Evolutionary conservation across 35 echinoderm and acorn worm genomes (phyloP), one percentile per base, ranked within the genome.

Genomic region (Apostichopus parvimensis): DNA sequence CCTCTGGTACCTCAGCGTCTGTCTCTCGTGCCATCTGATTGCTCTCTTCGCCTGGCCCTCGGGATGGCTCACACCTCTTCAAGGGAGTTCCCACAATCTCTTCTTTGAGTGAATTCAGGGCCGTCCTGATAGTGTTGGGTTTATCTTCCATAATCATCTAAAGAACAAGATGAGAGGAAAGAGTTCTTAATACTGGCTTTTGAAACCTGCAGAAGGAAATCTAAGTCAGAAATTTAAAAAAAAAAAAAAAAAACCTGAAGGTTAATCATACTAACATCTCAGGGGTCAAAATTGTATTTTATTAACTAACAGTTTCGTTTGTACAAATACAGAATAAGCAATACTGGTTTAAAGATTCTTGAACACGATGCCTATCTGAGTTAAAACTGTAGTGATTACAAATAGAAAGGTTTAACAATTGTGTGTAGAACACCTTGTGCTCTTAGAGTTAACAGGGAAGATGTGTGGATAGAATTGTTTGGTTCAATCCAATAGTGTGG

Each of bases 1-100:
- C 97, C 13, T 98, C 93, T 21, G 80, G 91, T 34, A 96, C 86
- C 4, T 88, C 86, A 4, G 86, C 25, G 18, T 88, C 86, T 18
- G 61, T 28, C 79, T 11, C 34, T 24, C 55, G 20, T 34, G 45
- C 79, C 20, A 12, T 24, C 9, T 24, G 79, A 12, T 59, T 80
- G 55, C 80, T 54, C 20, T 82, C 25, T 22, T 81, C 65, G 20
- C 77, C 58, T 1, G 86, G 84, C 13, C 86, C 86, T 60, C 60
- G 54, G 17, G 80, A 53, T 7, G 86, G 76, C 57, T 87, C 86
- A 57, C 91, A 83, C n/a, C 78, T 93, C 2, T 79, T 90, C 22
- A 92, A 77, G 77, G 87, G 93, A 14, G 86, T 93, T 17, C 92
- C 87, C 1, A 59, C 77, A 53, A 93, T 90, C 26, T 93, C 87